Conservation (phyloP, 2,888 invertebrate genomes). For the Torymus aiolomorphi region DNA sequence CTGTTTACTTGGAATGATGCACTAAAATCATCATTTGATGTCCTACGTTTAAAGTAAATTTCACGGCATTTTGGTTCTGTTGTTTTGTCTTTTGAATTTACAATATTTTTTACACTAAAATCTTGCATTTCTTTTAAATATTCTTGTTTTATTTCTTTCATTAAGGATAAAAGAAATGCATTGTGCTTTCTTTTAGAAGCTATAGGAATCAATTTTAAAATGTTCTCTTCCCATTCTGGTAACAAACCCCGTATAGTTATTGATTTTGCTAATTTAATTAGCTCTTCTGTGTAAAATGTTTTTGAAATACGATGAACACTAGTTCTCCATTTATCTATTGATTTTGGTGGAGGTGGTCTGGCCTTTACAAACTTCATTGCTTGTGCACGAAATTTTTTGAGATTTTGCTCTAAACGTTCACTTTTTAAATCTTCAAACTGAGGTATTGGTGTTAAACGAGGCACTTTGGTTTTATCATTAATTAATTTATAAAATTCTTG, state of each 20-base stretch:
- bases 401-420: conserved; percentile 39
- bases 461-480: conserved; percentile 56
- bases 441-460: conserved; percentile 51
- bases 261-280: conserved; percentile 49
- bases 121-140: conserved; percentile 66
- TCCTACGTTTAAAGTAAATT: neutral
- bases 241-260: conserved; percentile 60
- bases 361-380: conserved; percentile 54
- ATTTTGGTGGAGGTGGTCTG: conserved; percentile 40
- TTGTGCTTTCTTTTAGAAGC: conserved; percentile 61
- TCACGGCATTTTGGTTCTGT: conserved; percentile 1
- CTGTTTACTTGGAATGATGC: conserved; percentile 31
- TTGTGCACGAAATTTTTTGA: conserved; percentile 52
- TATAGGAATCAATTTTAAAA: conserved; percentile 64
- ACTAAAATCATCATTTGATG: conserved; percentile 15
- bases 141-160: conserved; percentile 65
- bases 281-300: conserved; percentile 51
- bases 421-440: conserved; percentile 43
- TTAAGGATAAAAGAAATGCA: conserved; percentile 60
- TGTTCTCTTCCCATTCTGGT: conserved; percentile 67
- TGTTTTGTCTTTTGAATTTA: conserved; percentile 25
- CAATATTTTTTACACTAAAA: conserved; percentile 57
- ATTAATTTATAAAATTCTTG: conserved; percentile 57
- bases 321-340: conserved; percentile 50
- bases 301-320: conserved; percentile 52